phyloP scores from a whole-genome alignment of 2,888 invertebrate genomes.

The Mycalesis mineus region DNA sequence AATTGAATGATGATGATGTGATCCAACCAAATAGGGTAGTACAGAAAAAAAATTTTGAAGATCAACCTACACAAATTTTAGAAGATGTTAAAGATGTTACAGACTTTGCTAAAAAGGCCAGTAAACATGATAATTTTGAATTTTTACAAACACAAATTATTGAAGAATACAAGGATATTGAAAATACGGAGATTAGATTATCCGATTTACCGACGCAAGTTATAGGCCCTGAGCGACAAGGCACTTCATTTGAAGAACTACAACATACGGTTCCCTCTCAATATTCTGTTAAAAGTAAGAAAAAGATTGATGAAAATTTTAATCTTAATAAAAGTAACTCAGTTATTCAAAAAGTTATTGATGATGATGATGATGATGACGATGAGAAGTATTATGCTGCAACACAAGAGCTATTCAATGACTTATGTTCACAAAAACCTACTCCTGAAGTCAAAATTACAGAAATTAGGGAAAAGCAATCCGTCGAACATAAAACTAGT shows the following conservation, averaged over 20 bases:
- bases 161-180: slow-evolving; percentile 15
- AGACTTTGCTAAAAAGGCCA: slow-evolving; percentile 13
- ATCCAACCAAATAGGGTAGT: slow-evolving; percentile 10
- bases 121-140: slow-evolving; percentile 35
- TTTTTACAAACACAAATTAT: slow-evolving; percentile 42
- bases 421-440: slow-evolving; percentile 34
- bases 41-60: slow-evolving; percentile 31
- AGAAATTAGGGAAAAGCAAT: too few species aligned
- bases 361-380: too few species aligned
- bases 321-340: slow-evolving; percentile 21
- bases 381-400: slow-evolving; percentile 54
- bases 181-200: too few species aligned
- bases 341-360: background rate
- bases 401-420: slow-evolving; percentile 61
- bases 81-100: slow-evolving; percentile 24
- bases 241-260: slow-evolving; percentile 33
- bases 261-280: slow-evolving; percentile 57
- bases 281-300: slow-evolving; percentile 48
- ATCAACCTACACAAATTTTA: slow-evolving; percentile 36
- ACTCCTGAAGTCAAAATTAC: too few species aligned
- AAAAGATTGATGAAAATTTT: slow-evolving; percentile 33
- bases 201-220: too few species aligned
- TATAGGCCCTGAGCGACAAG: too few species aligned
- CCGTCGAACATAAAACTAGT: too few species aligned
- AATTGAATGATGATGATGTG: slow-evolving; percentile 28